Base-by-base conservation (phyloP, 1,140 invertebrate species). In the Drosophila gunungcola region DNA sequence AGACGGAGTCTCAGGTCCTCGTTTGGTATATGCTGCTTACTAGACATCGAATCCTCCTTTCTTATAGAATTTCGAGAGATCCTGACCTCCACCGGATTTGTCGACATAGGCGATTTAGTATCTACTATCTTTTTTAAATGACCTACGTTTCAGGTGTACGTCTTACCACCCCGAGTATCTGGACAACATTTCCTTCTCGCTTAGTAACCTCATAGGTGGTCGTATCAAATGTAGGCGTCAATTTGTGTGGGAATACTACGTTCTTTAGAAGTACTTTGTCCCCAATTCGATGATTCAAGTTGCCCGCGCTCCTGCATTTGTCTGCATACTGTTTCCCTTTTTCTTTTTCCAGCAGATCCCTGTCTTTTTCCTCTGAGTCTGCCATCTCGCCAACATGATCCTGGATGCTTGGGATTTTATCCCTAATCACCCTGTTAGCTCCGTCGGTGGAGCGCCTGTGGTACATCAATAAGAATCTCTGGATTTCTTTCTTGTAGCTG, bases 261-360 rank as follows among this genome's bases (percentile, higher is more conserved):
- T 52, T 52, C 13, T 52, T 52, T 36, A 21, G 16, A 3, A 16
- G 13, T 11, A 52, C 34, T 38, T 52, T 38, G 3, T 27, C 25
- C 5, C 45, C 25, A 4, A 48, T 6, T 4, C 6, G 9, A 4
- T 12, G 12, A 4, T 48, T 16, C 4, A 46, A 29, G 4, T 2
- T 7, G 29, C 25, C 21, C 45, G 25, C 25, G 6, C 6, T 36
- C 3, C 34, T 52, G 11, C 9, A 7, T n/a, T 52, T 52, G 49
- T 52, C 49, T 52, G 49, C 49, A 25, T 21, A 38, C 49, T 25
- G 7, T 12, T 52, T 52, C 13, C 49, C 32, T 52, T 52, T 52
- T 11, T 36, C 34, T 38, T 52, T 52, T 41, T 3, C 9, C 6
- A 2, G 9, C 6, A 43, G 7, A 10, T 43, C 42, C 5, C 2